Conservation (phyloP, 1,140 invertebrate genomes). For the Papilio glaucus region DNA sequence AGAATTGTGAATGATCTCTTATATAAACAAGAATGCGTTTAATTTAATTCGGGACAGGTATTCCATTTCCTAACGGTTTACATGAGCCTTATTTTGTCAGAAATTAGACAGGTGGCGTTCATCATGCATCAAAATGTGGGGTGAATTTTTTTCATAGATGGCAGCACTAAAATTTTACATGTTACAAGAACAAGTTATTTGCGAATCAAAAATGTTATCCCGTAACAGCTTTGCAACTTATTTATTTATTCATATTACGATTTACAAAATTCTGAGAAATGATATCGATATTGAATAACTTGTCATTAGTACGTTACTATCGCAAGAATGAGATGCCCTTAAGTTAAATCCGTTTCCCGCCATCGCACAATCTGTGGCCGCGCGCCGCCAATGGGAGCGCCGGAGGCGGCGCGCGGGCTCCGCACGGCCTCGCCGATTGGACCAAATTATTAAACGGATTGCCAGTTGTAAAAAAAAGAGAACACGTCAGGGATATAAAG, state of each 20-base stretch:
- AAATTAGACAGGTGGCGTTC: no score
- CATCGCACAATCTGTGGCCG: slow-evolving; percentile 75
- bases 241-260: no score
- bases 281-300: slow-evolving; percentile 47
- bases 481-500: slow-evolving; percentile 60
- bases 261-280: background rate
- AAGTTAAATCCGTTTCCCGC: slow-evolving; percentile 81
- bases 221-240: no score
- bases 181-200: no score
- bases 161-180: no score
- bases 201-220: no score
- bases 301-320: slow-evolving; percentile 37
- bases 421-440: slow-evolving; percentile 60
- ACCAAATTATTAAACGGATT: slow-evolving; percentile 72
- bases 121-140: background rate
- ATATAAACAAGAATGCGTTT: no score
- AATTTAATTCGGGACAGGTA: no score
- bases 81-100: no score
- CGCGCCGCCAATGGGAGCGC: slow-evolving; percentile 62
- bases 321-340: slow-evolving; percentile 79
- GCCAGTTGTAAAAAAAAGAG: slow-evolving; percentile 69
- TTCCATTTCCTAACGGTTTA: no score
- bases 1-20: no score
- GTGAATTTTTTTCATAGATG: background rate
- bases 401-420: slow-evolving; percentile 64